Base-by-base conservation (phyloP, 2,888 invertebrate species). In the Idaea dimidiata region DNA sequence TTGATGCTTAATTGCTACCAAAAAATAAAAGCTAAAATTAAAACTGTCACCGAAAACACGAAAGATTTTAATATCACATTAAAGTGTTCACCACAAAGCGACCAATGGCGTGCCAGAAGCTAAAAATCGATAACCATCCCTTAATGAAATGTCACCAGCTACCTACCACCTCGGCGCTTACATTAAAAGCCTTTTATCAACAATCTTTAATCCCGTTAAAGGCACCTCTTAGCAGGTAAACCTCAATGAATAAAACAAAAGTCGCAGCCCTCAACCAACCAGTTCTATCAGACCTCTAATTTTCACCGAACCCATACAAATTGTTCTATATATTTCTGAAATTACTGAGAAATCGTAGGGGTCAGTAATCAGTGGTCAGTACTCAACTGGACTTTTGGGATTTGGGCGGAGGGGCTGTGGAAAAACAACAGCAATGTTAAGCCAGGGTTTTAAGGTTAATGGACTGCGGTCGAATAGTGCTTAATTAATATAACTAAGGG, bases 131-230 rank as follows among this genome's bases (percentile, higher is more conserved):
- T 86, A 86, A 64, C 77, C 78, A 80, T 80, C 77, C 78, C 80
- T 68, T 85, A 87, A 87, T 87, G 78, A 87, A 88, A 87, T 84
- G 86, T 85, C 87, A 80, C 81, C 80, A 73, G 69, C 75, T 68
- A 72, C 71, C 71, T 62, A 73, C 75, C 76, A 71, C 74, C 68
- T 69, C 73, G 65, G 70, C 76, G 77, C 81, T 80, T 78, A 80
- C 80, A 89, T 87, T 87, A 87, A 88, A 87, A 86, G 84, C 81
- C 79, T 83, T 87, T 80, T 87, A 89, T 90, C 88, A 86, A 85
- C 83, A 81, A 87, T 86, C 87, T 88, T 86, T 89, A 89, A 91
- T 91, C 87, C 86, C 88, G 90, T 89, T 89, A 89, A 84, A 75
- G 75, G 80, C 75, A 80, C 79, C 88, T 86, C 86, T 87, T 83